These are phyloP conservation scores for Carassius carassius DNA, from an alignment of 2,113 vertebrate species.

Conservation along the genomic window DNA sequence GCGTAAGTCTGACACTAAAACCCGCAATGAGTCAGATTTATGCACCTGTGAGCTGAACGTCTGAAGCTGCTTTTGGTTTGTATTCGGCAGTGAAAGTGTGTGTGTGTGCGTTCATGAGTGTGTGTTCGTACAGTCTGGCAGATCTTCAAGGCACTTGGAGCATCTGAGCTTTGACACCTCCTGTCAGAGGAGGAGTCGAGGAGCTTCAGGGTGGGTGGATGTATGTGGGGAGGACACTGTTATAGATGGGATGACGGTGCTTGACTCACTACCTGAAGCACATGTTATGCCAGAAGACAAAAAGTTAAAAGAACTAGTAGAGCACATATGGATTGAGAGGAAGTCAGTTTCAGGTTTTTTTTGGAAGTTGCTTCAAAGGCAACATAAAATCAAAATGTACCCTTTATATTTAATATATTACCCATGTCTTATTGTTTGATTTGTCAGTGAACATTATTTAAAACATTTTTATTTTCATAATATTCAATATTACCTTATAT, in stretches of 20 bases:
- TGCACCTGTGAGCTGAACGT: slow-evolving; percentile 3
- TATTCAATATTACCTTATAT: background rate
- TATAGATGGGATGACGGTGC: background rate
- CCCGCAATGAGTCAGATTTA: background rate
- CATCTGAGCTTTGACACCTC: slow-evolving; percentile 23
- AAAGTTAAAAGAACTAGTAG: background rate
- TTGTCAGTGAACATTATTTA: background rate
- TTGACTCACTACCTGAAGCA: background rate
- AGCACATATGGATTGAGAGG: background rate
- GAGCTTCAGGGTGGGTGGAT: background rate
- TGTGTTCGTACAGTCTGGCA: background rate
- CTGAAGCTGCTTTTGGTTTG: slow-evolving; percentile 1
- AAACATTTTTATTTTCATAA: background rate
- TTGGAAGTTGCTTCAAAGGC: background rate
- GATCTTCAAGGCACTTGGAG: background rate
- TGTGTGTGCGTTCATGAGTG: background rate
- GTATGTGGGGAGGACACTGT: background rate
- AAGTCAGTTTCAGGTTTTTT: background rate
- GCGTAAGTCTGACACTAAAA: slow-evolving; percentile 77
- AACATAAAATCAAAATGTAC: background rate
- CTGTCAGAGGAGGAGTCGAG: slow-evolving; percentile 23
- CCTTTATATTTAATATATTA: background rate
- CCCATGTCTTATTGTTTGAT: background rate
- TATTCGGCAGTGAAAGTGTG: background rate
- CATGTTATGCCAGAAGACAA: background rate